phyloP scores from a whole-genome alignment of 2,113 vertebrate species.

The Capreolus pygargus region DNA sequence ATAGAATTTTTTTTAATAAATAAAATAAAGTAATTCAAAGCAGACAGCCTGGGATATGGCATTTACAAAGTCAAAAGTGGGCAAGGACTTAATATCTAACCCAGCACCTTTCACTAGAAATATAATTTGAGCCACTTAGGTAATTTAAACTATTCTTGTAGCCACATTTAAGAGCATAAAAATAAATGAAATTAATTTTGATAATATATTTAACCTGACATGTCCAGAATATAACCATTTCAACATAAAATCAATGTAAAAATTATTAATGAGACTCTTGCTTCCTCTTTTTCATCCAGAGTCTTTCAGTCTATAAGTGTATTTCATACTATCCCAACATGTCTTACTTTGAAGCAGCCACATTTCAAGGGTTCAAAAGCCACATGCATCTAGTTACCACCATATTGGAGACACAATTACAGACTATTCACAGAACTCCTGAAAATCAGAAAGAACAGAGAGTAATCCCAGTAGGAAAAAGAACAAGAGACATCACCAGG shows the following conservation, averaged over 20 bases:
- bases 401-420: background rate
- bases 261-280: background rate
- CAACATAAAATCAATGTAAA: background rate
- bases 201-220: background rate
- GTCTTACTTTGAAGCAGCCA: background rate
- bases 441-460: background rate
- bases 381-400: no score
- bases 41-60: background rate
- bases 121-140: background rate
- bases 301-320: background rate
- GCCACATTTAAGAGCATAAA: background rate
- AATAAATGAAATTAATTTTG: background rate
- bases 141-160: background rate
- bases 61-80: background rate
- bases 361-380: background rate
- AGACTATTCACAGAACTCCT: background rate
- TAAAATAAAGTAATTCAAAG: background rate
- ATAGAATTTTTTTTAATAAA: background rate
- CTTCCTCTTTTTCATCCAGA: background rate
- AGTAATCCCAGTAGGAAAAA: background rate
- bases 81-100: background rate
- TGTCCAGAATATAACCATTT: background rate
- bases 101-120: background rate
- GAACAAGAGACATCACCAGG: background rate
- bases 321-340: background rate